phyloP scores from a whole-genome alignment of 2,888 invertebrate genomes.

The Halocaridina rubra region DNA sequence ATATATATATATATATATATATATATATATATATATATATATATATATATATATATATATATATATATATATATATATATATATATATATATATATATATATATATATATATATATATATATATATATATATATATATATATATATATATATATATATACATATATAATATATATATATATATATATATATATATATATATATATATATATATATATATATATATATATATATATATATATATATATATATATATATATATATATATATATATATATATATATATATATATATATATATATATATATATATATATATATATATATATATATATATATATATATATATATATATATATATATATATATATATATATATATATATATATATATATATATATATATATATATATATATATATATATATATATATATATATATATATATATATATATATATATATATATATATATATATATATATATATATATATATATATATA shows the following conservation, averaged over 20 bases:
- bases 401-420: not conserved
- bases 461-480: not conserved
- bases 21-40: not conserved
- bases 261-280: not conserved
- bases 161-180: not conserved
- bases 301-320: not conserved
- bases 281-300: not conserved
- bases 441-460: not conserved
- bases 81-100: not conserved
- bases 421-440: not conserved
- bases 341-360: not conserved
- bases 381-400: not conserved
- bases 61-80: not conserved
- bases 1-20: not conserved
- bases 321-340: conserved; percentile 2
- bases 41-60: not conserved
- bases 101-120: not conserved
- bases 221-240: not conserved
- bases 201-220: not conserved
- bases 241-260: not conserved
- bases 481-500: not conserved
- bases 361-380: not conserved
- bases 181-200: not conserved
- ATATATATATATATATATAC: not conserved
- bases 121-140: not conserved